These are phyloP conservation scores for Palythoa caribaeorum DNA, from an alignment of 92 coral and sea anemone genomes.

Conservation along the genomic window DNA sequence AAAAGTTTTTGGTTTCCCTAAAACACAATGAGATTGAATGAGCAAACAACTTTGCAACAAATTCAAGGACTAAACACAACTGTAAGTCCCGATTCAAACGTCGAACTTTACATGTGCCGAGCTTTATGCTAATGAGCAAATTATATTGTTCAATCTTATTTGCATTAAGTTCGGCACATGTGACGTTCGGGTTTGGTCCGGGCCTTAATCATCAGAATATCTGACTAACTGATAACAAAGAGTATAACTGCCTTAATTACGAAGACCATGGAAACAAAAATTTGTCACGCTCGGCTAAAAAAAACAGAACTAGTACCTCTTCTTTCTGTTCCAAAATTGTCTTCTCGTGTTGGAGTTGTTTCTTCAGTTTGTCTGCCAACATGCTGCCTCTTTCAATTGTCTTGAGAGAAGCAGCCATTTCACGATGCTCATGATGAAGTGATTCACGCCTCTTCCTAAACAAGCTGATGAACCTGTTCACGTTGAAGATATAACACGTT, in stretches of 20 bases:
- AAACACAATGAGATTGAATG: not conserved
- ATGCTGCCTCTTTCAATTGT: constrained; percentile 89
- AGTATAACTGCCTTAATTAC: not conserved
- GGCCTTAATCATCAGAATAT: not conserved
- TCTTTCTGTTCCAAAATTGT: constrained; percentile 97
- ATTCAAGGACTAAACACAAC: not conserved
- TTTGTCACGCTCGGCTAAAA: not conserved
- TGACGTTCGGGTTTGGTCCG: too few relatives aligned
- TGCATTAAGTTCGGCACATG: too few relatives aligned
- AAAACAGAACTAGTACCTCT: constrained; percentile 68
- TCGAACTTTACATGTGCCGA: too few relatives aligned
- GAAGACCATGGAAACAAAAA: too few relatives aligned
- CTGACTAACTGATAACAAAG: not conserved
- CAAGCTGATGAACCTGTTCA: constrained; percentile 80
- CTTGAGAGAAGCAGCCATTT: constrained; percentile 89
- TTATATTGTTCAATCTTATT: too few relatives aligned
- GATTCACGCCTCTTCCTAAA: constrained; percentile 81
- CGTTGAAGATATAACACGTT: not conserved
- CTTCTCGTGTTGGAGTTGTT: constrained; percentile 93
- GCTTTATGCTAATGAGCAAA: too few relatives aligned
- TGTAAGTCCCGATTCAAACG: not conserved
- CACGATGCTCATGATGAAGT: constrained; percentile 82
- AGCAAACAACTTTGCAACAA: not conserved
- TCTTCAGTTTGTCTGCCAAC: constrained; percentile 92
- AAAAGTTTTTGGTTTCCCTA: constrained; percentile 96